Evolutionary conservation across 2,888 invertebrate species (phyloP).

Genomic region (Notodonta ziczac): DNA sequence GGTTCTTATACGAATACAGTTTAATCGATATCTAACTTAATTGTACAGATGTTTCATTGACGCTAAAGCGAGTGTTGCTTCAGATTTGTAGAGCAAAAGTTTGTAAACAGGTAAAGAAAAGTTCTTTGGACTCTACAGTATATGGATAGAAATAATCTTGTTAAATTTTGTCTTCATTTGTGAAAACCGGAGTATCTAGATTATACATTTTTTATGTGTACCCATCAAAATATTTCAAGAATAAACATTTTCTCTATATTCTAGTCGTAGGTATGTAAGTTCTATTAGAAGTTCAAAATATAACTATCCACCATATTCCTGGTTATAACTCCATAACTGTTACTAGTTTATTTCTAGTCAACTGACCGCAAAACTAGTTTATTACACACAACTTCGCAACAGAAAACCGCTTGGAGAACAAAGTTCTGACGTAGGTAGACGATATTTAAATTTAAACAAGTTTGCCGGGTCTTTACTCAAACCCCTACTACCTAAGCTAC

Average conservation of each 20-base stretch:
- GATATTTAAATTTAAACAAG: slow-evolving; percentile 14
- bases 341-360: slow-evolving; percentile 3
- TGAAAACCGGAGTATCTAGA: no score
- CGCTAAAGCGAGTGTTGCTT: no score
- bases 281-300: neutral
- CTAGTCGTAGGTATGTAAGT: no score
- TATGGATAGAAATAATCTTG: no score
- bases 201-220: no score
- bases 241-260: no score
- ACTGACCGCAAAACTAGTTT: slow-evolving; percentile 18
- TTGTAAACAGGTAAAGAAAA: no score
- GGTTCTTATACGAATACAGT: neutral
- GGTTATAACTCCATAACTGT: neutral
- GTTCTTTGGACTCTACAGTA: no score
- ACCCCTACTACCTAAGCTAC: neutral
- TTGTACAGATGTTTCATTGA: neutral
- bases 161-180: no score
- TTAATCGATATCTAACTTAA: no score
- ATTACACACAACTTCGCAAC: slow-evolving; percentile 18
- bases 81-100: no score
- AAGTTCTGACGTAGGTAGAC: slow-evolving; percentile 15
- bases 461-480: neutral
- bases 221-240: no score
- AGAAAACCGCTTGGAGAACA: slow-evolving; percentile 15
- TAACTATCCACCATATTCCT: neutral